Percentiles rank a stretch among this genome's conserved stretches.
These are phyloP conservation scores for Gastrophysa polygoni DNA, from an alignment of 2,888 invertebrate species.

Conservation along the genomic window DNA sequence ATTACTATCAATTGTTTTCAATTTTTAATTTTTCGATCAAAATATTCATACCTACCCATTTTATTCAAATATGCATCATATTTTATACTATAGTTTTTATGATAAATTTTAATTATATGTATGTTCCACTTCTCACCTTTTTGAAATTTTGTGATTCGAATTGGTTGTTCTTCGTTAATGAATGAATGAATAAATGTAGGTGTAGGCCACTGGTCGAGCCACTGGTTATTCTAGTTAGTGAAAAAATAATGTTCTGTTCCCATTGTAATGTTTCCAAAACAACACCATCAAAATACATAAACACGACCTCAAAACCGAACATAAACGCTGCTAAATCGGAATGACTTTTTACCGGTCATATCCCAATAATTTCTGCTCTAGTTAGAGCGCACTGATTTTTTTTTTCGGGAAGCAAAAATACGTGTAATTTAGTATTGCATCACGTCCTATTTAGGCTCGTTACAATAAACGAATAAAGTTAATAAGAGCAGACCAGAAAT, in stretches of 20 bases:
- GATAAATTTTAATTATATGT: too few species aligned
- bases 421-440: conserved; percentile 25
- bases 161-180: too few species aligned
- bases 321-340: not conserved
- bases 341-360: not conserved
- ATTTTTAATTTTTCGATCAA: too few species aligned
- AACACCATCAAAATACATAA: not conserved
- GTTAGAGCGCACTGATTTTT: conserved; percentile 4
- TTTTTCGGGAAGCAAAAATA: conserved; percentile 11
- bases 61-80: too few species aligned
- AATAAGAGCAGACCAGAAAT: conserved; percentile 31
- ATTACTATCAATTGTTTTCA: too few species aligned
- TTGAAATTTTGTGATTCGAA: too few species aligned
- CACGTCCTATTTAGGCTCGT: conserved; percentile 25
- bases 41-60: too few species aligned
- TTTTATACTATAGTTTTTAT: too few species aligned
- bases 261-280: not conserved
- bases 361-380: conserved; percentile 15
- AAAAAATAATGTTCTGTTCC: not conserved
- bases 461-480: conserved; percentile 24
- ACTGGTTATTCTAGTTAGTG: too few species aligned
- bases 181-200: too few species aligned
- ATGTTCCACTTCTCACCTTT: too few species aligned
- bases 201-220: too few species aligned
- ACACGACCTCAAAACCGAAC: not conserved